Evolutionary conservation across 2,888 invertebrate genomes (phyloP).

Genomic region (Meghimatium bilineatum): DNA sequence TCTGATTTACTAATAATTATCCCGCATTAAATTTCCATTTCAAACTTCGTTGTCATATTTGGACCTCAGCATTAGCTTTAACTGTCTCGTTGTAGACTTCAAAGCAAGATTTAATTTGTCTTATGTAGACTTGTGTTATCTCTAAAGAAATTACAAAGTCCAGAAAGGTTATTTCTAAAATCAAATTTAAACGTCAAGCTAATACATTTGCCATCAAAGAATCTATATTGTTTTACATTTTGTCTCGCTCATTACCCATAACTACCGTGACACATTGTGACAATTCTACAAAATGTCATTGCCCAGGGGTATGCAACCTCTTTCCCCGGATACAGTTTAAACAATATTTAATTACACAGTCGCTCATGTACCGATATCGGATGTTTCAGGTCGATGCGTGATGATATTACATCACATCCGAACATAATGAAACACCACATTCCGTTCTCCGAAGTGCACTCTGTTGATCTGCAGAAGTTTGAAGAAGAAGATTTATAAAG

Average conservation of each 20-base stretch:
- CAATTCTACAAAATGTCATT: neutral
- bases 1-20: too few relatives aligned
- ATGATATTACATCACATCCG: too few relatives aligned
- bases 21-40: neutral
- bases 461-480: too few relatives aligned
- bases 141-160: neutral
- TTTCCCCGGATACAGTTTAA: too few relatives aligned
- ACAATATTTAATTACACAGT: too few relatives aligned
- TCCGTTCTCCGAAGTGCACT: too few relatives aligned
- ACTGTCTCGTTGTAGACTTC: neutral
- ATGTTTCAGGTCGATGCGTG: too few relatives aligned
- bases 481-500: too few relatives aligned
- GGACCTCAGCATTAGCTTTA: neutral
- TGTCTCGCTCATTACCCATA: too few relatives aligned
- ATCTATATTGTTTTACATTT: constrained; percentile 1
- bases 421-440: too few relatives aligned
- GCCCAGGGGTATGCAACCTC: too few relatives aligned
- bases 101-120: neutral
- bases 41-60: neutral
- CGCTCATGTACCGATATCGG: too few relatives aligned
- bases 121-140: neutral
- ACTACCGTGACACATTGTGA: neutral
- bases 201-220: neutral
- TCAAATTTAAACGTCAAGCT: neutral
- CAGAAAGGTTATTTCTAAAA: neutral